Evolutionary conservation across 2,888 invertebrate genomes (phyloP).

Genomic region (Pyralis farinalis): DNA sequence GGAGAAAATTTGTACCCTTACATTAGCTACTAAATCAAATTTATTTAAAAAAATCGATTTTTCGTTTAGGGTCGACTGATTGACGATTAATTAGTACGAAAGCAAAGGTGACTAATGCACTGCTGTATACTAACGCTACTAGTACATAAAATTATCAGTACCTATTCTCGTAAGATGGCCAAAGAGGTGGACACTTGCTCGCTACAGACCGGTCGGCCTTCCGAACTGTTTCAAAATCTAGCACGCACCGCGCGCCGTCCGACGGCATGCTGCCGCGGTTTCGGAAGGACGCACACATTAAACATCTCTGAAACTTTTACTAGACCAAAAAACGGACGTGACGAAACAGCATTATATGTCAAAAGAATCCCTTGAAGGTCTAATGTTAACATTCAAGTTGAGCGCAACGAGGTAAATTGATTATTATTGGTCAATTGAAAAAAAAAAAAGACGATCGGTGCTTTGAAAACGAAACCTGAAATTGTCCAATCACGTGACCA

Average conservation of each 20-base stretch:
- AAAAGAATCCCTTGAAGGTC: background rate
- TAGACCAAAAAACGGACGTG: conserved; percentile 7
- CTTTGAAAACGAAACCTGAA: too few relatives aligned
- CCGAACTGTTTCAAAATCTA: conserved; percentile 20
- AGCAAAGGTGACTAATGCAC: too few relatives aligned
- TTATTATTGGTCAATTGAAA: background rate
- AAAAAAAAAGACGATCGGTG: too few relatives aligned
- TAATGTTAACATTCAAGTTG: conserved; percentile 3
- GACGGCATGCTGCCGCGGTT: conserved; percentile 14
- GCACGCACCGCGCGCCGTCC: conserved; percentile 10
- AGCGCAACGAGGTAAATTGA: conserved; percentile 5
- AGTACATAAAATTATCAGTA: background rate
- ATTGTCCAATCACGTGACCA: too few relatives aligned
- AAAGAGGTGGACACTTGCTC: conserved; percentile 8
- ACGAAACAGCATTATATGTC: conserved; percentile 1
- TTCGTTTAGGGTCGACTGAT: too few relatives aligned
- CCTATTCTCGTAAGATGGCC: conserved; percentile 5
- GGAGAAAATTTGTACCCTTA: too few relatives aligned
- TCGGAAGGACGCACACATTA: conserved; percentile 18
- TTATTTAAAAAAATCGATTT: too few relatives aligned
- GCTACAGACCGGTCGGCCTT: conserved; percentile 23
- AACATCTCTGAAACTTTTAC: background rate
- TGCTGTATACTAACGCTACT: too few relatives aligned
- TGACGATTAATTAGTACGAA: too few relatives aligned
- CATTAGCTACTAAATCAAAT: too few relatives aligned